phyloP scores from a whole-genome alignment of 2,888 invertebrate genomes.

The Achlya flavicornis region DNA sequence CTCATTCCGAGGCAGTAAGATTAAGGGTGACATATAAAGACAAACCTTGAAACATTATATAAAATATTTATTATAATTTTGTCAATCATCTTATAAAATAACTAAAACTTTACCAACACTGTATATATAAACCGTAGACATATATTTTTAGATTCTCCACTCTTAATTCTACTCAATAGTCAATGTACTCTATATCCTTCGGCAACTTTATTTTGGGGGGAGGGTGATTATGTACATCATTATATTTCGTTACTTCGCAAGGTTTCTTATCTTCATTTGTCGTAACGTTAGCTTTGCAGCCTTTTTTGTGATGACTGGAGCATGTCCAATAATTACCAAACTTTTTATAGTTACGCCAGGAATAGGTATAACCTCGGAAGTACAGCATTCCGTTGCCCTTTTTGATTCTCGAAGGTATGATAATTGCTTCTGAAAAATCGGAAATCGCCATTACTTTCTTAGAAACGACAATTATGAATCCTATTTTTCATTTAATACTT shows the following conservation, averaged over 20 bases:
- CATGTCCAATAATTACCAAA: conserved; percentile 67
- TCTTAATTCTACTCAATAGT: conserved; percentile 15
- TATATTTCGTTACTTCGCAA: conserved; percentile 44
- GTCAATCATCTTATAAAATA: background rate
- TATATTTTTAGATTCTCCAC: background rate
- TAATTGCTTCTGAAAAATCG: conserved; percentile 53
- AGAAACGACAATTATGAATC: background rate
- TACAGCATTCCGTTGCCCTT: conserved; percentile 54
- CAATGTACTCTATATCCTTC: conserved; percentile 32
- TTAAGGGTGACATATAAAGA: background rate
- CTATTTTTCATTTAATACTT: background rate
- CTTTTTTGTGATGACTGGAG: conserved; percentile 68
- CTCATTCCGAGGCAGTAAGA: background rate
- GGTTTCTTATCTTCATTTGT: conserved; percentile 49
- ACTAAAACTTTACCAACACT: background rate
- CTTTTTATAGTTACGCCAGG: conserved; percentile 57
- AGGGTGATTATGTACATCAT: conserved; percentile 54
- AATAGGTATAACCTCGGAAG: conserved; percentile 61
- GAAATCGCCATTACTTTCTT: conserved; percentile 8
- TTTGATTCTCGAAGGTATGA: conserved; percentile 58
- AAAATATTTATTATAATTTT: conserved; percentile 6
- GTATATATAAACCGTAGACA: background rate
- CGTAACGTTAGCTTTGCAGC: conserved; percentile 61
- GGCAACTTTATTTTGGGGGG: conserved; percentile 47
- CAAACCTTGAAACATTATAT: background rate